Evolutionary conservation across 2,113 vertebrate genomes (phyloP).

Genomic region (Oryzias celebensis): DNA sequence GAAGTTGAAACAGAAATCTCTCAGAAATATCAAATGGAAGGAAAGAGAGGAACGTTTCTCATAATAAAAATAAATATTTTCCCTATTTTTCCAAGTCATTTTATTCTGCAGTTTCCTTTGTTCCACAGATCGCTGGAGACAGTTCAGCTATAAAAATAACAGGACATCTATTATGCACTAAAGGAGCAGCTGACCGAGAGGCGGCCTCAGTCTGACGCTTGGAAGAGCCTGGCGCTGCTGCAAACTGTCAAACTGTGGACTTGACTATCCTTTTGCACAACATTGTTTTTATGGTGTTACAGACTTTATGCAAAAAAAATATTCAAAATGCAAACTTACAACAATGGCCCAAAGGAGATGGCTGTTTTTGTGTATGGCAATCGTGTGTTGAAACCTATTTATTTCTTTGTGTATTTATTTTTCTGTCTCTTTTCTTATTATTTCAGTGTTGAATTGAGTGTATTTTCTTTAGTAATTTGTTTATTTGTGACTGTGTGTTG

Average conservation of each 20-base stretch:
- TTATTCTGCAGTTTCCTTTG: constrained; percentile 12
- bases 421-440: constrained; percentile 53
- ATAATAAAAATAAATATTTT: not conserved
- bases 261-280: constrained; percentile 82
- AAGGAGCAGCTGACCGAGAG: constrained; percentile 52
- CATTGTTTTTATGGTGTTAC: constrained; percentile 71
- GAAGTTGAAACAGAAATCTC: no score
- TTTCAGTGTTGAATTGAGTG: constrained; percentile 32
- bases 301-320: constrained; percentile 78
- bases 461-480: constrained; percentile 56
- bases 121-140: constrained; percentile 38
- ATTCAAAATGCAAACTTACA: constrained; percentile 65
- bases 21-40: no score
- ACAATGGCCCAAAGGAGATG: constrained; percentile 39
- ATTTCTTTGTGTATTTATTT: constrained; percentile 70
- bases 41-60: not conserved
- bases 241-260: constrained; percentile 69
- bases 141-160: constrained; percentile 27
- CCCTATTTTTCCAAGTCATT: not conserved
- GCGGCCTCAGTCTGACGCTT: constrained; percentile 41
- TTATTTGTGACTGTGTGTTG: constrained; percentile 58
- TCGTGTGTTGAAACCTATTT: constrained; percentile 69
- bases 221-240: constrained; percentile 53
- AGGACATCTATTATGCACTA: constrained; percentile 79
- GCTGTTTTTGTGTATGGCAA: constrained; percentile 74